Evolutionary conservation across 2,113 vertebrate genomes (phyloP), one percentile per base, ranked within the genome.

Genomic region (Syrrhaptes paradoxus): DNA sequence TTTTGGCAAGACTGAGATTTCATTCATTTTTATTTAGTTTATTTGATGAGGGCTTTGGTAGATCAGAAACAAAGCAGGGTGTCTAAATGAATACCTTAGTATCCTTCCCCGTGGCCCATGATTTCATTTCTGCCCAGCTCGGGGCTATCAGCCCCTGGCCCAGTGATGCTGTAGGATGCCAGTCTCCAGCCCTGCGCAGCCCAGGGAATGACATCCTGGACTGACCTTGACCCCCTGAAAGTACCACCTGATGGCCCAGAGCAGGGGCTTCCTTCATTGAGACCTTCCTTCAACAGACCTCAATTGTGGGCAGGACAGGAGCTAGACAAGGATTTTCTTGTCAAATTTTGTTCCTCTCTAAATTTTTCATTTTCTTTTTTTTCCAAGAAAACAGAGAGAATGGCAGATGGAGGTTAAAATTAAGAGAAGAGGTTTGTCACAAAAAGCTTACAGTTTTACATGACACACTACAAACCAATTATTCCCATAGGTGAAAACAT

Each of bases 261-360:
- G 10, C 9, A 48, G 8, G 22, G 36, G 10, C 34, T 66, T 45
- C 16, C 20, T 41, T 41, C 41, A 41, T 41, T 41, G 41, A 41
- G 41, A 41, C 12, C 41, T 41, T 41, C 41, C 41, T 41, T 41
- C 41, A 83, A 65, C n/a, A 61, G 12, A 75, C 5, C 22, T 34
- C 19, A 4, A 1, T 1, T 17, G 18, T 0, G 0, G 46, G 32
- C 5, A 72, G 36, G 41, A 25, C 28, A 51, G 36, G 41, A 78
- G 54, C 58, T 41, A 62, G 54, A 41, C 10, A 62, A 29, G 18
- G 75, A 61, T 52, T 58, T 75, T 70, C 57, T 21, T 52, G 12
- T 34, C 32, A n/a, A 19, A 31, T 76, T 48, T 49, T 59, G 16
- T 51, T 68, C 32, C 31, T 31, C 21, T 54, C 38, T 28, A 25